Percentiles rank a stretch among this genome's conserved stretches.
Conservation (phyloP, 2,113 vertebrate species). For the Pardalotus punctatus region DNA sequence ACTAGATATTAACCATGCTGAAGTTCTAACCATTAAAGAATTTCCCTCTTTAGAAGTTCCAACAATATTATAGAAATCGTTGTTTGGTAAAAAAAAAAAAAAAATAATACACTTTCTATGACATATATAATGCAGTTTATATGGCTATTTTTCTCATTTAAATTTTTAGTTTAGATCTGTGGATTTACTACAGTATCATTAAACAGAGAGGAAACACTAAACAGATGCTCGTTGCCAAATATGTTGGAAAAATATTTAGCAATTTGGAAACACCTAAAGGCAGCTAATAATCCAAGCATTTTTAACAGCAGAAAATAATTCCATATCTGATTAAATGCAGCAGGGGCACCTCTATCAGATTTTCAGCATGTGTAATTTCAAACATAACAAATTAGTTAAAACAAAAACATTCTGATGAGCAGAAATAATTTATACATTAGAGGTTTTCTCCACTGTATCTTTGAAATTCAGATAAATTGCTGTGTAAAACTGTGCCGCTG, state of each 20-base stretch:
- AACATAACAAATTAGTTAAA: neutral
- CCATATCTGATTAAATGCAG: neutral
- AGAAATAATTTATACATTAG: slow-evolving; percentile 17
- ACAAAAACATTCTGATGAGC: neutral
- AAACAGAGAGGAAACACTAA: neutral
- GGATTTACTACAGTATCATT: neutral
- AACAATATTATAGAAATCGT: neutral
- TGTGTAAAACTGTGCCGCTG: neutral
- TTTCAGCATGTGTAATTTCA: neutral
- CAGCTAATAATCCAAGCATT: slow-evolving; percentile 1
- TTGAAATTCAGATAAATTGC: neutral
- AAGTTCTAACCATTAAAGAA: neutral
- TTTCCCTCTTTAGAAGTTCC: neutral
- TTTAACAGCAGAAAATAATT: neutral
- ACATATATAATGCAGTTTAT: neutral
- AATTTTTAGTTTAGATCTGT: neutral
- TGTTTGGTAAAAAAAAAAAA: neutral
- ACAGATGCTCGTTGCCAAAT: neutral
- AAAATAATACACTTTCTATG: neutral
- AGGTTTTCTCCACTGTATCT: neutral
- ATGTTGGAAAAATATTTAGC: neutral
- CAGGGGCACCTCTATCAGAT: neutral
- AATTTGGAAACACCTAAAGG: slow-evolving; percentile 2
- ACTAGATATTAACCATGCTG: neutral
- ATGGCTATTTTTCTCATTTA: neutral